Evolutionary conservation across 2,888 invertebrate species (phyloP), one percentile per base, ranked within the genome.

Genomic region (Eupithecia pulchellata): DNA sequence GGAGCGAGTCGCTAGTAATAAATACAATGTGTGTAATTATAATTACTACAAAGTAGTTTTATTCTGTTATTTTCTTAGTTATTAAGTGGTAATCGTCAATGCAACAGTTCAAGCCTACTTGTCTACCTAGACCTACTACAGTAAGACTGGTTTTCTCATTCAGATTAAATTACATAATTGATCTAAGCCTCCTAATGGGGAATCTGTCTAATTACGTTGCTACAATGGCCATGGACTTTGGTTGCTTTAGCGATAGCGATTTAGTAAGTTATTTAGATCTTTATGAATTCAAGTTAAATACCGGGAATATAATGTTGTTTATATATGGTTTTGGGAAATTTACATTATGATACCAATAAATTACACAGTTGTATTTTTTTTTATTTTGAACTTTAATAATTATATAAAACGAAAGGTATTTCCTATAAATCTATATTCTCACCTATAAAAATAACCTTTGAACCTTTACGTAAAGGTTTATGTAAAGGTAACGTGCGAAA

Each of bases 131-230:
- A 47, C 42, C 42, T 9, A 47, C 42, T 9, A 47, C 42, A 47
- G 2, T 47, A 0, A 20, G 20, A 47, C 42, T 20, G 42, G 42
- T 47, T 20, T 47, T 9, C 42, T 47, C 42, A 47, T 20, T n/a
- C 20, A 47, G 9, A 47, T 47, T 42, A n/a, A 5, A 25, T 57
- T n/a, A n/a, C n/a, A 27, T 29, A 57, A 29, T 11, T 57, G 29
- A 52, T 52, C 25, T 52, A 52, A 20, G 25, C 25, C 11, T 25
- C 20, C 52, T 52, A 52, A 20, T 52, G 11, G 11, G 52, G 25
- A 52, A 25, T 52, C 52, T 52, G 52, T 25, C n/a, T 42, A 42
- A 42, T 42, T 42, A 42, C 8, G n/a, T n/a, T 42, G 42, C 42
- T 47, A 52, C 25, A 11, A 25, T 25, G 52, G 52, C 52, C 25